These are phyloP conservation scores for Linurgus olivaceus DNA, from an alignment of 2,797 vertebrate genomes.

Conservation along the genomic window DNA sequence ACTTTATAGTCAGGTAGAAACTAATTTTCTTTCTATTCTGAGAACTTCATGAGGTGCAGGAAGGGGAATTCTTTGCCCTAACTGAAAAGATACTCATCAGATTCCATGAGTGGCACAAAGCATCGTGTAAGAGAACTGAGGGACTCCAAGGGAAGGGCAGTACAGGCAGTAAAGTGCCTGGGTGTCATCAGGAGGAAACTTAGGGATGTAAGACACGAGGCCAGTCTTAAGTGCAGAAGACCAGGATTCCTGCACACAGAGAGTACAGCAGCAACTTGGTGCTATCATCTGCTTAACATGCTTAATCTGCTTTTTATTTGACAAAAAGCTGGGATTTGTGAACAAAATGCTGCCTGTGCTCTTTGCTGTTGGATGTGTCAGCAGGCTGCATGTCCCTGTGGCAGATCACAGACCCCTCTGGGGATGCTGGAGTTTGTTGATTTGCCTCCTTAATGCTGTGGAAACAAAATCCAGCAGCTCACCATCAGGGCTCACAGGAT, in stretches of 20 bases:
- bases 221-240: background rate
- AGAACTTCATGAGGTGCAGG: background rate
- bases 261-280: background rate
- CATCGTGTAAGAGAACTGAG: accelerated
- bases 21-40: background rate
- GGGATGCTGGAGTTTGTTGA: background rate
- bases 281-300: background rate
- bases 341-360: background rate
- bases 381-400: accelerated
- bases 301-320: background rate
- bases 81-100: background rate
- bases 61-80: background rate
- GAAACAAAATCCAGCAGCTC: background rate
- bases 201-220: background rate
- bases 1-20: background rate
- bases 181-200: background rate
- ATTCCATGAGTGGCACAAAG: background rate
- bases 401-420: background rate
- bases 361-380: background rate
- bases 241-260: background rate
- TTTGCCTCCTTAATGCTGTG: background rate
- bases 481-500: background rate
- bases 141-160: background rate
- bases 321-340: background rate
- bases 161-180: background rate